These are phyloP conservation scores for Apomyelois bistriatella DNA, from an alignment of 2,888 invertebrate species.

Conservation along the genomic window DNA sequence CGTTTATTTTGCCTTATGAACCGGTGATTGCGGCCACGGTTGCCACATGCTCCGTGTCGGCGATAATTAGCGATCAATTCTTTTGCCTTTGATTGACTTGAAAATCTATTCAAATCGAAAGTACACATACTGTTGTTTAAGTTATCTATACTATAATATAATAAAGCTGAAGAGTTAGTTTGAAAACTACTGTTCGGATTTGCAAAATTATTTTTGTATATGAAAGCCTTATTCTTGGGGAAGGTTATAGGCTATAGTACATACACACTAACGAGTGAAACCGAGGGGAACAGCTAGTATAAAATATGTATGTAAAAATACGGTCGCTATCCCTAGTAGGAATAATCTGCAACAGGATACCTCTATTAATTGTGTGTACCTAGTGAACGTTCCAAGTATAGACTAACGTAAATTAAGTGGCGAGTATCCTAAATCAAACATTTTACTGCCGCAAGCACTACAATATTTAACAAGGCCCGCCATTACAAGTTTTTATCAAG, in stretches of 20 bases:
- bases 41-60: not conserved
- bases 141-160: not conserved
- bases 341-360: constrained; percentile 1
- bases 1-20: constrained; percentile 55
- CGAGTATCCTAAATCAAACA: constrained; percentile 35
- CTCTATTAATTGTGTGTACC: constrained; percentile 2
- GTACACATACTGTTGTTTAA: not conserved
- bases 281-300: no score
- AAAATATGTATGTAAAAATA: constrained; percentile 2
- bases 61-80: constrained; percentile 10
- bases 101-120: constrained; percentile 2
- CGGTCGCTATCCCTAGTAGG: not conserved
- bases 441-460: constrained; percentile 40
- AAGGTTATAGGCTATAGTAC: no score
- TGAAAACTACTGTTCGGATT: no score
- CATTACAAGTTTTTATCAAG: constrained; percentile 45
- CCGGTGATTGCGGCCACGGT: constrained; percentile 12
- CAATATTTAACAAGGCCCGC: constrained; percentile 43
- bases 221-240: no score
- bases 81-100: not conserved
- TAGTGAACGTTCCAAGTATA: constrained; percentile 1
- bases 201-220: no score
- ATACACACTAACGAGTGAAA: no score
- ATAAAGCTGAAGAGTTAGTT: no score
- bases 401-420: constrained; percentile 27